Evolutionary conservation across 1,140 invertebrate genomes (phyloP), one percentile per base, ranked within the genome.

Genomic region (Bombus haemorrhoidalis): DNA sequence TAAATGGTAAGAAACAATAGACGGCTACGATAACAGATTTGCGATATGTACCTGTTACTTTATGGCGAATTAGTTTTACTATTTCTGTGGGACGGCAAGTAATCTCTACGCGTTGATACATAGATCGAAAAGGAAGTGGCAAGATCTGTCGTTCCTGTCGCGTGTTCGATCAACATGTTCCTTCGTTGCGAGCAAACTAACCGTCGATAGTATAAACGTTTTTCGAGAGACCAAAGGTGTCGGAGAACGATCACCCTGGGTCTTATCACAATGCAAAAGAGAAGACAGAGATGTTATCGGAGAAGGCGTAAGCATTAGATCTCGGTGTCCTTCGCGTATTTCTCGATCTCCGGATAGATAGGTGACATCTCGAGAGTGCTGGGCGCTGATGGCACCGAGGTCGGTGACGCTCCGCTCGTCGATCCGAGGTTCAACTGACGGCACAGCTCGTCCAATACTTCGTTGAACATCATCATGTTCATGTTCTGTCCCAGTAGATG

Each of bases 401-500:
- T 97, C 0, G 97, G 98, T 25, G 97, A 97, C n/a, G 96, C 93
- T 53, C 95, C 95, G 84, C 96, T 96, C 92, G 97, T 97, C 74
- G 97, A 97, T 12, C 96, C 96, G 64, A 97, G 94, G 81, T 97
- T 97, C 41, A 97, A 94, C 74, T 96, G 95, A 87, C 96, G 96
- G 73, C 95, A 96, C 0, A 97, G 91, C 81, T 97, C 96, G 39
- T 96, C 95, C 88, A 98, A 91, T 80, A 98, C 96, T 91, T 98
- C 97, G 59, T 96, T 96, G 93, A 98, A 98, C 37, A 97, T 96
- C 95, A 97, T 96, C 91, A 97, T 95, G 91, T 97, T 98, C 95
- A 98, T 96, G 93, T 98, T 98, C 93, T 98, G 98, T 43, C 97
- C 97, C 18, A 98, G 94, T 59, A 98, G 94, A 91, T 98, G 97